phyloP scores from a whole-genome alignment of 2,797 vertebrate species.

The Carcharodon carcharias region DNA sequence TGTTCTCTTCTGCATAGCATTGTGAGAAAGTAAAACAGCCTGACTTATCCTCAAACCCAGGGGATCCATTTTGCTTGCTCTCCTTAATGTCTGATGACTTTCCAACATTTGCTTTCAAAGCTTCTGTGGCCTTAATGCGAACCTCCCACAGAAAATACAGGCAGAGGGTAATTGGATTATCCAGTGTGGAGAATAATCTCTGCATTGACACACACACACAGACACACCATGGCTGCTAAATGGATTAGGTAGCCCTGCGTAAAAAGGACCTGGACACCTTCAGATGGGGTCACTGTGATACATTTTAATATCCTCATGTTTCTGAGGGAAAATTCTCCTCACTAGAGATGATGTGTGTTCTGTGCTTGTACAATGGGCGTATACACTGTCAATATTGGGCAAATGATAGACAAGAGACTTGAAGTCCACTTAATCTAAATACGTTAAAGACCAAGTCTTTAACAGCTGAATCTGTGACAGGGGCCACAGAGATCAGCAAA shows the following conservation, averaged over 20 bases:
- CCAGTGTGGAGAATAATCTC: not conserved
- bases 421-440: not conserved
- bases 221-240: not conserved
- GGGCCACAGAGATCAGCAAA: not conserved
- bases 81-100: not conserved
- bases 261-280: not conserved
- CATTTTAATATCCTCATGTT: not conserved
- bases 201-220: not conserved
- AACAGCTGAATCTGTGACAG: not conserved
- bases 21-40: not conserved
- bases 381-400: not conserved
- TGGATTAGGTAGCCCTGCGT: slow-evolving; percentile 1
- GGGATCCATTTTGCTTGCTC: not conserved
- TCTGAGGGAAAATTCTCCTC: not conserved
- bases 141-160: not conserved
- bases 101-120: slow-evolving; percentile 10
- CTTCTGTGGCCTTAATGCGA: not conserved
- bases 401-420: not conserved
- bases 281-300: not conserved
- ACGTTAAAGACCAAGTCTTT: not conserved
- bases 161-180: not conserved
- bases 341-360: not conserved
- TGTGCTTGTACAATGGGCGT: not conserved
- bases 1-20: not conserved
- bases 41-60: not conserved